These are phyloP conservation scores for Tenebrio molitor DNA, from an alignment of 1,140 invertebrate species.

Conservation along the genomic window DNA sequence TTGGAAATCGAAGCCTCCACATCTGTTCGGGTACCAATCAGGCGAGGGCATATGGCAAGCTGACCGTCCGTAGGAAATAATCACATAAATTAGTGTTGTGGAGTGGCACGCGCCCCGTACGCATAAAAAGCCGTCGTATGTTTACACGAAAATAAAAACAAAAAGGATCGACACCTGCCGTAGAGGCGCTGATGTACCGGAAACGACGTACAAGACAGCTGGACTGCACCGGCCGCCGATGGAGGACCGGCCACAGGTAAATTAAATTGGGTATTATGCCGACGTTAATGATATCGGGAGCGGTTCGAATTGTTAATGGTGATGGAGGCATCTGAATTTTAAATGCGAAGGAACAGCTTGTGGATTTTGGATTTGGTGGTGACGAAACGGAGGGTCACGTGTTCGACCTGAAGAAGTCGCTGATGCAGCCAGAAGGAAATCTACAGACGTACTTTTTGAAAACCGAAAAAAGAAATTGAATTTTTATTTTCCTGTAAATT, in stretches of 20 bases:
- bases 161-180: constrained; percentile 28
- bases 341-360: constrained; percentile 20
- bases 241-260: constrained; percentile 24
- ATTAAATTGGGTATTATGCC: constrained; percentile 29
- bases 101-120: constrained; percentile 44
- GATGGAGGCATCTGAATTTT: not conserved
- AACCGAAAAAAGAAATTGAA: no score
- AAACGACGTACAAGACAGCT: constrained; percentile 41
- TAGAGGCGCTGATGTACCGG: constrained; percentile 44
- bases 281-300: constrained; percentile 32
- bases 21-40: constrained; percentile 34
- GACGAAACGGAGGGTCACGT: no score
- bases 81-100: constrained; percentile 45
- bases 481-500: no score
- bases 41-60: constrained; percentile 44
- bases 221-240: constrained; percentile 14
- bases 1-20: constrained; percentile 27
- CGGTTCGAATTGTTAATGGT: constrained; percentile 29
- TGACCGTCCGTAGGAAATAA: constrained; percentile 25
- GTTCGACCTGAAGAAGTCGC: no score
- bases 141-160: constrained; percentile 42
- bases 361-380: constrained; percentile 16
- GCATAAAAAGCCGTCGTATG: constrained; percentile 26
- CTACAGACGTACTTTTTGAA: no score
- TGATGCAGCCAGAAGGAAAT: no score